Evolutionary conservation across 2,797 vertebrate genomes (phyloP).

Genomic region (Dryobates pubescens): DNA sequence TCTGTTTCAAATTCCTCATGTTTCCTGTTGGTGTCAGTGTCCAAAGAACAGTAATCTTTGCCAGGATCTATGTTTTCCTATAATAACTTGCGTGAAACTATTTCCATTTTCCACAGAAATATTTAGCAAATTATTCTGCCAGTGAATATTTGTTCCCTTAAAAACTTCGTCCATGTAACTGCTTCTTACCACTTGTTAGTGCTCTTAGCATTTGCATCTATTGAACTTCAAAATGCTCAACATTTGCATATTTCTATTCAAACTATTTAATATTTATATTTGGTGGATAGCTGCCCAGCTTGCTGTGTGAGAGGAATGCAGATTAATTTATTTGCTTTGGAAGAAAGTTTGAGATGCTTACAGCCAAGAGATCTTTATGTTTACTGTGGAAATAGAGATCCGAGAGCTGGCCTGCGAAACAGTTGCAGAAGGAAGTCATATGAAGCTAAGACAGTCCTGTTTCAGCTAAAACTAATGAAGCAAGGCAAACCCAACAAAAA

Average conservation of each 20-base stretch:
- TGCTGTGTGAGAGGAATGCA: no score
- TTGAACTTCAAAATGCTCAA: background rate
- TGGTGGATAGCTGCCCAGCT: no score
- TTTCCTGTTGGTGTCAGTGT: background rate
- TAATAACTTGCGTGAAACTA: background rate
- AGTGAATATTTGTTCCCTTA: background rate
- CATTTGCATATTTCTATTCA: background rate
- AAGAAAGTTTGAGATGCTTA: no score
- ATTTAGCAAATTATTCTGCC: background rate
- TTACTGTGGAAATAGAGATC: no score
- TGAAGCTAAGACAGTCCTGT: no score
- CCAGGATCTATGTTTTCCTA: background rate
- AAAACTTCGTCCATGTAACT: background rate
- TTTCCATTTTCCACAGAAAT: background rate
- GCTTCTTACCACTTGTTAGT: background rate
- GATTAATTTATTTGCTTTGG: no score
- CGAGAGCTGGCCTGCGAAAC: no score
- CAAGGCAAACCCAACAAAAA: no score
- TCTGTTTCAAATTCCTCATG: background rate
- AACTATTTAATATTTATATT: background rate
- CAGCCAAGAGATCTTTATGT: no score
- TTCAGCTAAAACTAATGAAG: no score
- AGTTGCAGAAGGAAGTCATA: no score
- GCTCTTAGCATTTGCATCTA: background rate
- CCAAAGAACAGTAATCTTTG: background rate